Percentiles rank a stretch among this genome's conserved stretches.
Evolutionary conservation across 23 tunicate genomes (phyloP).

Genomic region (Ciona savignyi): DNA sequence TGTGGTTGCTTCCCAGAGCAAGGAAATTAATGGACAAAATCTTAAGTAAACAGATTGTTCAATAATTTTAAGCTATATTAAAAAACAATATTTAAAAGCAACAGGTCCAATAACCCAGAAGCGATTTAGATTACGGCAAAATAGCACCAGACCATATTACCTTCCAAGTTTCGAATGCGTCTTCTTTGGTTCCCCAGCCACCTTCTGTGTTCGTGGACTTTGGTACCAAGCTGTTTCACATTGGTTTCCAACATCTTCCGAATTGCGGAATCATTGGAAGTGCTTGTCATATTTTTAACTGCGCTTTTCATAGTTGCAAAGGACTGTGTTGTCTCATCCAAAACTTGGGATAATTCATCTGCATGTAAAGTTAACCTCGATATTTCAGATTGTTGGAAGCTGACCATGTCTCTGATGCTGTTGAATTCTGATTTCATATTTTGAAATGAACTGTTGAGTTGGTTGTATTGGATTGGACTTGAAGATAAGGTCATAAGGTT

Average conservation of each 20-base stretch:
- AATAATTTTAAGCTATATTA: too few relatives aligned
- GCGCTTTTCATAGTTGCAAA: not conserved
- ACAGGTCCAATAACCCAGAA: too few relatives aligned
- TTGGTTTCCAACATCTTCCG: conserved; percentile 11
- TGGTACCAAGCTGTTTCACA: conserved; percentile 18
- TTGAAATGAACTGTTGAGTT: not conserved
- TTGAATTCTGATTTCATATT: not conserved
- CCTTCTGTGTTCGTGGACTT: conserved; percentile 30
- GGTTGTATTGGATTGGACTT: not conserved
- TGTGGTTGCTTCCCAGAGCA: too few relatives aligned
- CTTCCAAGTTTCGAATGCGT: conserved; percentile 41
- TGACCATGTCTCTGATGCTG: not conserved
- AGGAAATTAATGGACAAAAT: too few relatives aligned
- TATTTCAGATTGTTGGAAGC: not conserved
- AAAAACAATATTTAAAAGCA: too few relatives aligned
- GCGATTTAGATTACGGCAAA: too few relatives aligned
- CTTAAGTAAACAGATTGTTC: too few relatives aligned
- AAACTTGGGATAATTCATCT: not conserved
- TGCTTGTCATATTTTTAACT: not conserved
- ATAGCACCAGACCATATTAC: conserved; percentile 1
- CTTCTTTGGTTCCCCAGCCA: conserved; percentile 25
- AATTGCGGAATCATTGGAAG: not conserved
- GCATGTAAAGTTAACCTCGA: not conserved
- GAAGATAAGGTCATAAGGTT: not conserved
- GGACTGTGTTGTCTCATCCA: not conserved